A percentile compares a stretch with the other conserved stretches of the same genome.
phyloP scores from a whole-genome alignment of 1,140 invertebrate species.

The Fopius arisanus region DNA sequence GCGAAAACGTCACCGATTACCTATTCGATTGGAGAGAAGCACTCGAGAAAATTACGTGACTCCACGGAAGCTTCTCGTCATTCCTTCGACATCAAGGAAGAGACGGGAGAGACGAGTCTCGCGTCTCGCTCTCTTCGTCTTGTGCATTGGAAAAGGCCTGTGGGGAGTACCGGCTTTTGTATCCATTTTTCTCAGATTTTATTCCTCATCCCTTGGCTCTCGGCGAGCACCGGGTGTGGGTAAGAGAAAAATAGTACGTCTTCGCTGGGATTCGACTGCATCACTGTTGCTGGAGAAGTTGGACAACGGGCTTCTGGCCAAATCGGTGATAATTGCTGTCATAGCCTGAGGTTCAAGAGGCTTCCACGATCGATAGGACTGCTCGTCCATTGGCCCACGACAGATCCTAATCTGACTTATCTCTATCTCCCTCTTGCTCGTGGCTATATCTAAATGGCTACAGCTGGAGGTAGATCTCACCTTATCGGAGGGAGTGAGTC shows the following conservation, averaged over 20 bases:
- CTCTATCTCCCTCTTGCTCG: neutral
- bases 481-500: neutral
- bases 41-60: conserved; percentile 23
- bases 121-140: neutral
- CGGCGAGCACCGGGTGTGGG: neutral
- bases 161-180: neutral
- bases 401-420: neutral
- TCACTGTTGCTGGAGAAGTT: neutral
- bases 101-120: conserved; percentile 3
- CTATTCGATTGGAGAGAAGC: conserved; percentile 15
- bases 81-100: neutral
- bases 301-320: conserved; percentile 20
- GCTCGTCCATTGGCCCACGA: conserved; percentile 1
- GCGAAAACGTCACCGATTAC: conserved; percentile 22
- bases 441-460: neutral
- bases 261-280: neutral
- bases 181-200: conserved; percentile 13
- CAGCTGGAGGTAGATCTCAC: neutral
- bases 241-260: neutral
- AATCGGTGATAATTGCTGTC: conserved; percentile 33
- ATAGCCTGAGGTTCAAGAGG: conserved; percentile 15
- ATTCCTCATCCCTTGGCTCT: neutral
- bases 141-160: neutral
- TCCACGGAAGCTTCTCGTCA: conserved; percentile 1
- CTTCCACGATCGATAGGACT: conserved; percentile 19